phyloP scores from a whole-genome alignment of 92 coral and sea anemone species.

The Porites lobata region DNA sequence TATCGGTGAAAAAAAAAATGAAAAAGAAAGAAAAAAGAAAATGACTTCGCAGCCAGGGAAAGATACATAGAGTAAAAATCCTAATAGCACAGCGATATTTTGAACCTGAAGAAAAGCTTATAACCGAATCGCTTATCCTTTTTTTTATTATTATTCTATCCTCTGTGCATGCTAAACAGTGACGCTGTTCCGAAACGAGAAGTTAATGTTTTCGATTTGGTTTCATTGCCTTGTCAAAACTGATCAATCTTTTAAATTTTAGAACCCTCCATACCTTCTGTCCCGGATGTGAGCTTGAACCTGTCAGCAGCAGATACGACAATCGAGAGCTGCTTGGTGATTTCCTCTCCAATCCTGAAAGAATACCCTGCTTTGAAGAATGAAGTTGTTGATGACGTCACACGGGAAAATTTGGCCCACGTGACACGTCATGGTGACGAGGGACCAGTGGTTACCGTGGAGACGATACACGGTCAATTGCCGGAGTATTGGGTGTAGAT shows the following conservation, averaged over 20 bases:
- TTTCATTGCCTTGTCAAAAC: too few species aligned
- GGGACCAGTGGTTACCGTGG: slow-evolving; percentile 23
- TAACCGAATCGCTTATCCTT: too few species aligned
- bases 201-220: too few species aligned
- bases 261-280: not conserved
- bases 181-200: too few species aligned
- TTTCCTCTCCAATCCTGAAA: not conserved
- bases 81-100: too few species aligned
- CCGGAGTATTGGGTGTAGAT: slow-evolving; percentile 38
- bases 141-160: too few species aligned
- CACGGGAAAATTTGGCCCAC: not conserved
- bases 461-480: slow-evolving; percentile 29
- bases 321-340: not conserved
- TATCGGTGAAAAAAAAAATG: too few species aligned
- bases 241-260: not conserved
- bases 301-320: slow-evolving; percentile 10
- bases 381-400: slow-evolving; percentile 14
- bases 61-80: too few species aligned
- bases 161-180: too few species aligned
- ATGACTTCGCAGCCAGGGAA: too few species aligned
- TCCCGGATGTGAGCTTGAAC: not conserved
- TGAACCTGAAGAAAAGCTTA: too few species aligned
- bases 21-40: too few species aligned
- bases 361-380: not conserved
- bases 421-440: not conserved